Evolutionary conservation across 2,888 invertebrate genomes (phyloP).

Genomic region (Drosophila fulvimacula): DNA sequence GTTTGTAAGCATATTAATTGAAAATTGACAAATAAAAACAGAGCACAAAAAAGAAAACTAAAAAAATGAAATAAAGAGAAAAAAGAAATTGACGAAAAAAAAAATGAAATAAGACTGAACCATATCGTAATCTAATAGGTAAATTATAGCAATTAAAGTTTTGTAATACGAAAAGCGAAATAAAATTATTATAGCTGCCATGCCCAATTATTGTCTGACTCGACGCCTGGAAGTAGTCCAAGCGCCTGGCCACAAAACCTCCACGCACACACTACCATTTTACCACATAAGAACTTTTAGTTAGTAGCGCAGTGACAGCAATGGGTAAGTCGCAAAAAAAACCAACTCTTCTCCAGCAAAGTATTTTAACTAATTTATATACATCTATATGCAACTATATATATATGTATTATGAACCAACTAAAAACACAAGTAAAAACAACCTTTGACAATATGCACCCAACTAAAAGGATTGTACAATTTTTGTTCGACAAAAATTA

Average conservation of each 20-base stretch:
- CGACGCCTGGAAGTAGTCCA: constrained; percentile 64
- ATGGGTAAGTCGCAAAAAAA: constrained; percentile 66
- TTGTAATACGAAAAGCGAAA: constrained; percentile 63
- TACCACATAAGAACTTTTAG: constrained; percentile 62
- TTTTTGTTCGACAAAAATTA: constrained; percentile 58
- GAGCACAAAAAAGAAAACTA: constrained; percentile 54
- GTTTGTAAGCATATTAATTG: constrained; percentile 54
- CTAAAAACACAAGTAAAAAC: constrained; percentile 1
- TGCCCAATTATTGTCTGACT: constrained; percentile 68
- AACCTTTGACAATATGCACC: constrained; percentile 20
- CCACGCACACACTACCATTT: constrained; percentile 23
- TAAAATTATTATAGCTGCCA: constrained; percentile 69
- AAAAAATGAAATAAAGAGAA: constrained; percentile 44
- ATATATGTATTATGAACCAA: not conserved
- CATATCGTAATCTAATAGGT: constrained; percentile 47
- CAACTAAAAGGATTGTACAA: constrained; percentile 51
- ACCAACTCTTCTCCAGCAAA: constrained; percentile 23
- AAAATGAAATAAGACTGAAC: constrained; percentile 37
- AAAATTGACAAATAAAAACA: constrained; percentile 61
- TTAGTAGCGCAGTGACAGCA: constrained; percentile 69
- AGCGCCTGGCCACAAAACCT: constrained; percentile 59
- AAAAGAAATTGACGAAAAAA: constrained; percentile 30
- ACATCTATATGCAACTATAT: constrained; percentile 3
- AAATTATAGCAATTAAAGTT: constrained; percentile 62
- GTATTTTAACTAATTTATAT: constrained; percentile 14